These are phyloP conservation scores for Drosophila cyrtoloma DNA, from an alignment of 2,888 invertebrate genomes.

Conservation along the genomic window DNA sequence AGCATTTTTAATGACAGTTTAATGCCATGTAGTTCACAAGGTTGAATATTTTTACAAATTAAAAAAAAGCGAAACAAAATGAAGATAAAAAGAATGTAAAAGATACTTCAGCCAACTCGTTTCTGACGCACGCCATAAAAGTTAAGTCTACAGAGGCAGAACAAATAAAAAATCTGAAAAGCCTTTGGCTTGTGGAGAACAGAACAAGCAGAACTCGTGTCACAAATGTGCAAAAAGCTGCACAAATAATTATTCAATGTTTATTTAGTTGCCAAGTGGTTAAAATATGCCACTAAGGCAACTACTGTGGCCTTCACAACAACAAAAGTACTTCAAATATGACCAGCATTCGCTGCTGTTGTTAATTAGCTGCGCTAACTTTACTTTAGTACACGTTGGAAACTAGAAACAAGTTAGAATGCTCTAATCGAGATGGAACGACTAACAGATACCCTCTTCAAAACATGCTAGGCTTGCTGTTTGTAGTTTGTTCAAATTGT, in stretches of 20 bases:
- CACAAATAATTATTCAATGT: conserved; percentile 19
- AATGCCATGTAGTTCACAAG: conserved; percentile 6
- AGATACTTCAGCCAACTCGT: conserved; percentile 6
- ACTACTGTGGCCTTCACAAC: conserved; percentile 7
- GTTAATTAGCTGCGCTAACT: conserved; percentile 57
- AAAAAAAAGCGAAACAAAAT: not conserved
- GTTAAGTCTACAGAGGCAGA: not conserved
- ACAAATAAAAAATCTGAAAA: not conserved
- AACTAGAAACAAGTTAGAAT: not conserved
- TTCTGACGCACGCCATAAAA: conserved; percentile 15
- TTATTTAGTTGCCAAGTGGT: conserved; percentile 16
- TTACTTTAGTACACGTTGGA: conserved; percentile 21
- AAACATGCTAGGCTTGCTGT: not conserved
- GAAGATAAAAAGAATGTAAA: conserved; percentile 2
- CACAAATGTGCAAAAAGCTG: conserved; percentile 25
- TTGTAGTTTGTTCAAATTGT: not conserved
- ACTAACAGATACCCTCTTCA: not conserved
- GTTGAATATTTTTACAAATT: not conserved
- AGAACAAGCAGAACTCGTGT: conserved; percentile 29
- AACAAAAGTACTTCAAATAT: conserved; percentile 16
- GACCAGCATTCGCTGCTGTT: conserved; percentile 36
- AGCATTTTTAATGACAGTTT: conserved; percentile 17
- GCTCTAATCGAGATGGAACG: not conserved
- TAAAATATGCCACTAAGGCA: conserved; percentile 12
- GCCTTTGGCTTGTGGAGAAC: conserved; percentile 16